These are phyloP conservation scores for Odontomyia ornata DNA, from an alignment of 2,888 invertebrate genomes.

Conservation along the genomic window DNA sequence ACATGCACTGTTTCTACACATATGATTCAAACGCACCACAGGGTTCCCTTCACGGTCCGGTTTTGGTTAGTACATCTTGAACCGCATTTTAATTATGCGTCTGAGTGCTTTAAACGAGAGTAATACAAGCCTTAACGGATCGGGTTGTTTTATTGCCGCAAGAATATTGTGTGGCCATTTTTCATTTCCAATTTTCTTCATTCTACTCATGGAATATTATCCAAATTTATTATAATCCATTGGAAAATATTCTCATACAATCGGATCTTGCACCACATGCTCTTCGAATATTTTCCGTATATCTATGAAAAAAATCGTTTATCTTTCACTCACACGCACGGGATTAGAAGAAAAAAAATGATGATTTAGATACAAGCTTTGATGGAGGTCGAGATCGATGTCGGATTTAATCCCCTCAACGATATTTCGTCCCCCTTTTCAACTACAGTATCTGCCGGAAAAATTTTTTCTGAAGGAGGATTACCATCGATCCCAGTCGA, in stretches of 20 bases:
- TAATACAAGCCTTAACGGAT: conserved; percentile 32
- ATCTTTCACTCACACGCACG: too few relatives aligned
- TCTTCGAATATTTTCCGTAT: not conserved
- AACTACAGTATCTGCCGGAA: not conserved
- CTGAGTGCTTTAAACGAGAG: not conserved
- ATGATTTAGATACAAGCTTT: not conserved
- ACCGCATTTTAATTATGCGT: conserved; percentile 17
- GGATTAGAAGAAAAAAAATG: too few relatives aligned
- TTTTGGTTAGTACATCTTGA: conserved; percentile 1
- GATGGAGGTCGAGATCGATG: conserved; percentile 5
- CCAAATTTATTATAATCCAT: conserved; percentile 40
- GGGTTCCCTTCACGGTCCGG: not conserved
- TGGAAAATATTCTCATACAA: not conserved
- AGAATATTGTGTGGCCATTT: conserved; percentile 31
- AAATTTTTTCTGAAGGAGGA: not conserved
- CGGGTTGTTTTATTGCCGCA: conserved; percentile 16
- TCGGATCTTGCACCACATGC: not conserved
- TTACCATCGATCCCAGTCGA: conserved; percentile 10
- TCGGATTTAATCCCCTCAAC: not conserved
- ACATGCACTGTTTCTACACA: not conserved
- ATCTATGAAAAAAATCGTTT: too few relatives aligned
- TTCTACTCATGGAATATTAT: conserved; percentile 14
- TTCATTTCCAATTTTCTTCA: conserved; percentile 26
- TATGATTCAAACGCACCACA: not conserved
- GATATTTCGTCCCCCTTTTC: not conserved